Base-by-base conservation (phyloP, 2,888 invertebrate genomes). In the Steinernema hermaphroditum region DNA sequence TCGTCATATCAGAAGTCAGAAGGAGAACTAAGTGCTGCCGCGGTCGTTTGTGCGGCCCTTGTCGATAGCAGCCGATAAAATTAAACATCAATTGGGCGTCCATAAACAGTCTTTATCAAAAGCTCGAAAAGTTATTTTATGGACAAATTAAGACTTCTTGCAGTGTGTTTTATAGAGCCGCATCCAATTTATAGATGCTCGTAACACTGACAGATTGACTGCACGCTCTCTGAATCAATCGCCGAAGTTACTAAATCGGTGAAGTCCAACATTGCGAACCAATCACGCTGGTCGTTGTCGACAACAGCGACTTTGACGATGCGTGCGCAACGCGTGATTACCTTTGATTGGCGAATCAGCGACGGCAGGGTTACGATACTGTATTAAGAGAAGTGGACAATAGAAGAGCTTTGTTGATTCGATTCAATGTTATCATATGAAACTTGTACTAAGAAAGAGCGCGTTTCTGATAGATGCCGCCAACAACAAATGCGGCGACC, bases 141-240 rank as follows among this genome's bases (percentile, higher is more conserved):
- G 34, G 62, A 62, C 62, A 32, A 62, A 62, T 62, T 62, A 62
- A 62, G 62, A 62, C 62, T 62, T 62, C 62, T 62, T 62, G 27
- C 62, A 29, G 62, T 62, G 62, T 62, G 62, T 62, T 62, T 62
- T 32, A 62, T 62, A 62, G 62, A 62, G 62, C 62, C 62, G 62
- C 62, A 34, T 29, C 62, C 32, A 62, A 62, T 62, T 62, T 62
- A 62, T 62, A 32, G 62, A 62, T 32, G 62, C 62, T 50, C 62
- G 62, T 62, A 16, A 54, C 62, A 32, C 62, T 62, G 62, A 62
- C 62, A 62, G 62, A 62, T 62, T 34, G 62, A 62, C 32, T 62
- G 12, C 6, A 4, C 62, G 62, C 32, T 27, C 27, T 29, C 29
- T 34, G 27, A 16, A 62, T 29, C 27, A 27, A 62, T 62, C 62